Evolutionary conservation across 2,113 vertebrate species (phyloP), one percentile per base, ranked within the genome.

Genomic region (Paratilapia polleni): DNA sequence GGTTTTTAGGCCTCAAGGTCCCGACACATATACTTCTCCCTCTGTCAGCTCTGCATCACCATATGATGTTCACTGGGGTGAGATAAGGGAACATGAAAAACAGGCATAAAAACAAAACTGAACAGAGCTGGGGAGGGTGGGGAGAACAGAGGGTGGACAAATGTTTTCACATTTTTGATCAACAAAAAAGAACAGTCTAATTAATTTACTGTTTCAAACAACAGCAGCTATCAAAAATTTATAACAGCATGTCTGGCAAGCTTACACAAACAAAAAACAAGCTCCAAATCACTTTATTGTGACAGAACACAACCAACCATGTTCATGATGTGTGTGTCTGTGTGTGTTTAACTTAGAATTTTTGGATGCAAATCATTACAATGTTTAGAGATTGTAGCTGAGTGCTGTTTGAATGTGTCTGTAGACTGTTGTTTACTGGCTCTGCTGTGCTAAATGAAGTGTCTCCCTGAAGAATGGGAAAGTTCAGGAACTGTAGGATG

Each of bases 371-470:
- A 76, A 77, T 81, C 86, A 81, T 80, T 78, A 61, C n/a, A 52
- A 41, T 87, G 80, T 91, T 92, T 91, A 83, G 47, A 83, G 24
- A 20, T 43, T n/a, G 24, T 56, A 41, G 70, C 68, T 77, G 78
- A 91, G 89, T 92, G 88, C 59, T 88, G 87, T 74, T 84, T 83
- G 78, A 89, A 64, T 63, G 31, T 63, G 80, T 82, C 26, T 73
- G 73, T 64, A 47, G 24, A 70, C 59, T 9, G 73, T 74, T 93
- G 89, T 94, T 95, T 93, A 92, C 84, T 64, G 61, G 47, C 68
- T 70, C 5, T 26, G 49, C 77, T 66, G 68, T 73, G 87, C 79
- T 83, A 77, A 91, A 91, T 87, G 60, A 90, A 77, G 75, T 88
- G 89, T 83, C 82, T 88, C 47, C 15, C 38, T 58, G 28, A 61